A percentile compares a stretch with the other conserved stretches of the same genome.
Evolutionary conservation across 2,888 invertebrate species (phyloP).

Genomic region (Serrognathus titanus): DNA sequence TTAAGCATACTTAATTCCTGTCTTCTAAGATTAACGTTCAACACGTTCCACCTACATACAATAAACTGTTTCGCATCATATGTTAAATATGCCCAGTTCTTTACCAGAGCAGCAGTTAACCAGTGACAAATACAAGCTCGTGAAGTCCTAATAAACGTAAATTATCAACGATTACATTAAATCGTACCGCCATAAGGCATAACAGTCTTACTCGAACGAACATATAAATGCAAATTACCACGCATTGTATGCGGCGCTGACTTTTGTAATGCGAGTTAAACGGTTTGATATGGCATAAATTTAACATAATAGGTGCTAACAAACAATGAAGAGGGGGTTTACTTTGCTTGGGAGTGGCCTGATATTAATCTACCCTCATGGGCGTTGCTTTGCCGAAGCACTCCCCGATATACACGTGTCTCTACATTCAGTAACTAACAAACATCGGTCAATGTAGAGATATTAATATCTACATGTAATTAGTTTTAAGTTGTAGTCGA

Average conservation of each 20-base stretch:
- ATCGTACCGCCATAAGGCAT: conserved; percentile 4
- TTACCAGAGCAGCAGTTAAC: too few relatives aligned
- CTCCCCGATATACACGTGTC: conserved; percentile 22
- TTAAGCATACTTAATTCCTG: too few relatives aligned
- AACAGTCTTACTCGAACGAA: conserved; percentile 13
- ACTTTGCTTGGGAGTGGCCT: conserved; percentile 26
- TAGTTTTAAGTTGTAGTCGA: too few relatives aligned
- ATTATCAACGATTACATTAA: conserved; percentile 13
- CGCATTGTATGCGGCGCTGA: conserved; percentile 28
- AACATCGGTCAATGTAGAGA: too few relatives aligned
- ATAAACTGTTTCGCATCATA: too few relatives aligned
- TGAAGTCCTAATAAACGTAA: conserved; percentile 4
- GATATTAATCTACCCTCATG: conserved; percentile 28
- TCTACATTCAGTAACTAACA: neutral
- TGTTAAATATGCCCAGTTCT: too few relatives aligned
- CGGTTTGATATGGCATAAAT: conserved; percentile 36
- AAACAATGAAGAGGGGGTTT: conserved; percentile 20
- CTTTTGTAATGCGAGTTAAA: conserved; percentile 34
- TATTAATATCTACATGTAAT: too few relatives aligned
- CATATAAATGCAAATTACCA: conserved; percentile 30
- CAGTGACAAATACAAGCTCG: too few relatives aligned
- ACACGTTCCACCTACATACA: too few relatives aligned
- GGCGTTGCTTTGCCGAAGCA: conserved; percentile 18
- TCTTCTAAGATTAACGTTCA: too few relatives aligned
- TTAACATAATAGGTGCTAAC: conserved; percentile 27